Percentiles rank a stretch among this genome's conserved stretches.
Evolutionary conservation across 2,797 vertebrate genomes (phyloP).

Genomic region (Neopelma chrysocephalum): DNA sequence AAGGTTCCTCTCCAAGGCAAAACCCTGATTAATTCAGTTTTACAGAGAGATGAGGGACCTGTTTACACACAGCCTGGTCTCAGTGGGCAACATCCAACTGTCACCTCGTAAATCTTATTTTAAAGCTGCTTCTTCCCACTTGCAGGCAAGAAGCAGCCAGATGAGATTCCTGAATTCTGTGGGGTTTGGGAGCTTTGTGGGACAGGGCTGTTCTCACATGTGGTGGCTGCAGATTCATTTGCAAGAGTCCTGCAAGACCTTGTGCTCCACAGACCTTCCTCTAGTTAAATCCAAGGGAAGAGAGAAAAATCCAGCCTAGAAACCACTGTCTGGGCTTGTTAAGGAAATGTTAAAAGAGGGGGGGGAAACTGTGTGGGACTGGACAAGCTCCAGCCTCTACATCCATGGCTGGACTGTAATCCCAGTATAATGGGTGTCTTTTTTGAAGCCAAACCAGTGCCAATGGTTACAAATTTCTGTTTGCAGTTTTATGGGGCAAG

Average conservation of each 20-base stretch:
- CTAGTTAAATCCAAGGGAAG: background rate
- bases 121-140: background rate
- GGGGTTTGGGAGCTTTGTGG: background rate
- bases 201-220: background rate
- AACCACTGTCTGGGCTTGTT: slow-evolving; percentile 69
- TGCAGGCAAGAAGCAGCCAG: background rate
- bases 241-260: slow-evolving; percentile 27
- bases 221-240: background rate
- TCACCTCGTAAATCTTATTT: background rate
- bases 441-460: slow-evolving; percentile 56
- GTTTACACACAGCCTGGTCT: background rate
- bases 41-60: background rate
- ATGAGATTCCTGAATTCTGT: background rate
- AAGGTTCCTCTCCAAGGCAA: background rate
- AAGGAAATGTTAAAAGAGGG: slow-evolving; percentile 55
- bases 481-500: slow-evolving; percentile 76
- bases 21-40: background rate
- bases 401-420: slow-evolving; percentile 75
- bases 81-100: background rate
- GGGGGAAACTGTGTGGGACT: slow-evolving; percentile 62
- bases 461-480: slow-evolving; percentile 75
- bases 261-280: background rate
- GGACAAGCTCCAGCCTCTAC: slow-evolving; percentile 72
- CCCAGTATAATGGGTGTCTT: slow-evolving; percentile 75
- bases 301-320: slow-evolving; percentile 18